Evolutionary conservation across 1,140 invertebrate genomes (phyloP), one percentile per base, ranked within the genome.

Genomic region (Cydia pomonella): DNA sequence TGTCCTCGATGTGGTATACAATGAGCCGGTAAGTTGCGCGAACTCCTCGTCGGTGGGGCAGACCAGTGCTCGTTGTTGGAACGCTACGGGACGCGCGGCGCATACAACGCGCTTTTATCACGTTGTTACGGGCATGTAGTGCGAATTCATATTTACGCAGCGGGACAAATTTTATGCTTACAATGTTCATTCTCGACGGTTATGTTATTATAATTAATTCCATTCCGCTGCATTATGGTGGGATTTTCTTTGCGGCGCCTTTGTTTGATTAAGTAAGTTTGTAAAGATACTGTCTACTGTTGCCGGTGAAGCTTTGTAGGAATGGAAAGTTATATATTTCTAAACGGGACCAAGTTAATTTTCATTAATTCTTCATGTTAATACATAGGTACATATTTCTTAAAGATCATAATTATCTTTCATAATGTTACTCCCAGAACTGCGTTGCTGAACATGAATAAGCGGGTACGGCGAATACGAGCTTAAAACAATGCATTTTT

Each of bases 121-220:
- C 72, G 79, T 69, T 69, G 29, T 69, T 69, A 69, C 64, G 76
- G 73, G 78, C 75, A 73, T 84, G 82, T 86, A 84, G 75, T 71
- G 81, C 75, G 85, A 88, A 89, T 90, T 83, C 83, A 85, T 88
- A 91, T 90, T 90, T 84, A 85, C 84, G 79, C 80, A 75, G 83
- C 33, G 80, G 76, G 77, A 79, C 79, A 81, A 84, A 83, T 85
- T 69, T 69, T 87, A 85, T 82, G 79, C 76, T 82, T 77, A 82
- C 85, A 81, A 83, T 38, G 76, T 72, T 73, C 33, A 63, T 66
- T 44, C 23, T 66, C 33, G 33, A 29, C 64, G 29, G 64, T 69
- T 69, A 69, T 69, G 64, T 33, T 69, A 69, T 69, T 38, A 69
- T 69, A 69, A 69, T 69, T 69, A 69, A 69, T 69, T 69, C 64